Conservation (phyloP, 2,797 vertebrate genomes). For the Leucoraja ocellata region DNA sequence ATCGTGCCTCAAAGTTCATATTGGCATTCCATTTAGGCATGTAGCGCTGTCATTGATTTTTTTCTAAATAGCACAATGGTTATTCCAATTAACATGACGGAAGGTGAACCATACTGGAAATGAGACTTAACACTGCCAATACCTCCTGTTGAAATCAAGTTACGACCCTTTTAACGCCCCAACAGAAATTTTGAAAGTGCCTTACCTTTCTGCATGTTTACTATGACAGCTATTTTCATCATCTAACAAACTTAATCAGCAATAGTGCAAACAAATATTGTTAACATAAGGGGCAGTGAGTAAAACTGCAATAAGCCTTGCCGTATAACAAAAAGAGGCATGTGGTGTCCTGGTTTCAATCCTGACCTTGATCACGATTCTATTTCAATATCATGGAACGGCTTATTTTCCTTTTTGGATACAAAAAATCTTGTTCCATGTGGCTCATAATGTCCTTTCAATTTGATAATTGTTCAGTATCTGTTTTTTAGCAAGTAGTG, state of each 20-base stretch:
- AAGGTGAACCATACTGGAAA: background rate
- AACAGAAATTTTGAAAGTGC: background rate
- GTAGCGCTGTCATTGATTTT: background rate
- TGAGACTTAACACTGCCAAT: background rate
- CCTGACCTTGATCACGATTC: too few relatives aligned
- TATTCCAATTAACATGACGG: background rate
- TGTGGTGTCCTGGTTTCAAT: too few relatives aligned
- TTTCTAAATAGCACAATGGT: background rate
- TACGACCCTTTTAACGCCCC: too few relatives aligned
- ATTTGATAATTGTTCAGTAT: background rate
- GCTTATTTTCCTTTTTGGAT: too few relatives aligned
- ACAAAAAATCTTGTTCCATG: too few relatives aligned
- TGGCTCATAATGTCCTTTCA: background rate
- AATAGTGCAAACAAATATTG: background rate
- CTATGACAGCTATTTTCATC: background rate
- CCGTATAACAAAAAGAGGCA: too few relatives aligned
- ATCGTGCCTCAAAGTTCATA: background rate
- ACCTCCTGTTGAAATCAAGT: too few relatives aligned
- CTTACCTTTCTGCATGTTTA: background rate
- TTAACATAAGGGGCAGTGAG: too few relatives aligned
- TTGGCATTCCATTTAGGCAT: background rate
- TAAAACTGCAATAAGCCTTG: too few relatives aligned
- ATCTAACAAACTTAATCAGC: background rate
- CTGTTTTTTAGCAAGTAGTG: background rate
- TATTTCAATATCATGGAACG: too few relatives aligned